These are phyloP conservation scores for Diplazon laetatorius DNA, from an alignment of 2,888 invertebrate species.

Conservation along the genomic window DNA sequence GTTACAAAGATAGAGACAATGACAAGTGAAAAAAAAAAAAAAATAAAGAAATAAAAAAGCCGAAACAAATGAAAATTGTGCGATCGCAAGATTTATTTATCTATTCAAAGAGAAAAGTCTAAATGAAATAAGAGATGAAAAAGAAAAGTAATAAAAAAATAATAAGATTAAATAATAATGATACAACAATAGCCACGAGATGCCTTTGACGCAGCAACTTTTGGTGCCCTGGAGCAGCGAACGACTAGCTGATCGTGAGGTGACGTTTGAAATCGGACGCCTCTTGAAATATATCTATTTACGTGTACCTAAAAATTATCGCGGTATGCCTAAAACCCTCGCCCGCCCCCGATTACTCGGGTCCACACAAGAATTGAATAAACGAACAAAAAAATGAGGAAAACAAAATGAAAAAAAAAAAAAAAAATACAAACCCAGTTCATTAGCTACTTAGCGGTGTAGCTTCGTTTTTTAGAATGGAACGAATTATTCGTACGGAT, in stretches of 20 bases:
- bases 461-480: constrained; percentile 52
- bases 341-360: constrained; percentile 37
- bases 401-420: no score
- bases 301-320: constrained; percentile 49
- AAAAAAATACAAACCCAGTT: constrained; percentile 7
- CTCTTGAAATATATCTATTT: constrained; percentile 48
- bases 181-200: constrained; percentile 80
- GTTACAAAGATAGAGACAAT: constrained; percentile 51
- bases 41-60: constrained; percentile 51
- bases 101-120: constrained; percentile 70
- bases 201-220: constrained; percentile 79
- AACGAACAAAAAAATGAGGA: neutral
- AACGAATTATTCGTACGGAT: constrained; percentile 37
- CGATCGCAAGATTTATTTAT: constrained; percentile 77
- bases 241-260: constrained; percentile 58
- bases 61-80: constrained; percentile 58
- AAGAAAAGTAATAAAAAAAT: constrained; percentile 66
- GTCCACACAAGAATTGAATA: constrained; percentile 35
- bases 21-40: neutral
- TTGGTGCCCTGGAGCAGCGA: constrained; percentile 76
- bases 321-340: constrained; percentile 34
- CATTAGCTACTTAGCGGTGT: constrained; percentile 38
- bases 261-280: constrained; percentile 50
- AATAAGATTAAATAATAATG: constrained; percentile 60
- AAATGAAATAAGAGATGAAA: constrained; percentile 52